Evolutionary conservation across 2,888 invertebrate species (phyloP), one percentile per base, ranked within the genome.

Genomic region (Myathropa florea): DNA sequence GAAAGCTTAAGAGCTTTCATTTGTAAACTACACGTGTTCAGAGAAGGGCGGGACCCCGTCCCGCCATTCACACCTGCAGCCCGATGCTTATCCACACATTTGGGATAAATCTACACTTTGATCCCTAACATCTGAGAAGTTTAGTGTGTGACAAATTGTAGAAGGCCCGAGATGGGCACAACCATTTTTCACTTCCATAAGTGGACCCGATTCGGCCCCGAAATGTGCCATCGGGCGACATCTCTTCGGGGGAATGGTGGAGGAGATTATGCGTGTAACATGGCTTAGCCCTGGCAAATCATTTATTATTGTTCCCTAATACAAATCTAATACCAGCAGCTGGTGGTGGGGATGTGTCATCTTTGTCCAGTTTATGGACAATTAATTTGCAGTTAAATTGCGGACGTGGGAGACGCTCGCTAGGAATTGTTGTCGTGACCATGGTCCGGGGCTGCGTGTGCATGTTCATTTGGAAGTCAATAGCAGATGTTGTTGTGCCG

Each of bases 401-500:
- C 14, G 59, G 12, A 24, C 59, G 10, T 26, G 26, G 59, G 59
- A 0, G 26, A 59, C 9, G 24, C 59, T n/a, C 21, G 36, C 59
- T n/a, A n/a, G 36, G 24, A n/a, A 59, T 57, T 57, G 33, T 14
- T 59, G 24, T 18, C 46, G 46, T 46, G 46, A 46, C 46, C 46
- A 18, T 1, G 46, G 46, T 18, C 18, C 7, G 7, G 46, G 26
- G 61, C 28, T 28, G 39, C 30, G 53, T 24, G 63, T 55, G 21
- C 61, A 3, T 63, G 53, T 26, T 24, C 30, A 59, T 36, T 70
- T 33, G 14, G 24, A 60, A 67, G 53, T 61, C 68, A 46, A 68
- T 33, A 57, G 55, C 77, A 78, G 77, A 78, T 64, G 70, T 63
- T 78, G 39, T 33, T 36, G 68, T 39, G 53, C 55, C 9, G 24